phyloP scores from a whole-genome alignment of 2,888 invertebrate genomes.

The Liodrosophila aerea region DNA sequence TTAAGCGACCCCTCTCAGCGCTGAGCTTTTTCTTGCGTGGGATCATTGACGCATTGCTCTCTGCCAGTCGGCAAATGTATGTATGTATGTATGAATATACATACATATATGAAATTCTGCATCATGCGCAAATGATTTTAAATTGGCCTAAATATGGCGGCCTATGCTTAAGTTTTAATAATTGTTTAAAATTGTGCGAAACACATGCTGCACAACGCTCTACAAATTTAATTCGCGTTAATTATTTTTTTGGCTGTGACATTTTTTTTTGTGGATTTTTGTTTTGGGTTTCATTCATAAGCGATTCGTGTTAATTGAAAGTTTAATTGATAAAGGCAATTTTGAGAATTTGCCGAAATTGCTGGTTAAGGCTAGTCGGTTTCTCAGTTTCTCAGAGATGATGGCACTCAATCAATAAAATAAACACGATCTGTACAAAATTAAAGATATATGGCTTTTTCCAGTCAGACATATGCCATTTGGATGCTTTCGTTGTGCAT shows the following conservation, averaged over 20 bases:
- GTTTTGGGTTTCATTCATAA: slow-evolving; percentile 48
- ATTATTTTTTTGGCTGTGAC: slow-evolving; percentile 33
- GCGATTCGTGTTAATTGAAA: slow-evolving; percentile 47
- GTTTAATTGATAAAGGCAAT: slow-evolving; percentile 58
- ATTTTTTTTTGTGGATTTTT: slow-evolving; percentile 19
- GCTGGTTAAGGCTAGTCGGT: slow-evolving; percentile 4
- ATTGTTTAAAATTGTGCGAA: no score
- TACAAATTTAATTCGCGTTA: slow-evolving; percentile 42
- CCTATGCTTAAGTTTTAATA: slow-evolving; percentile 11
- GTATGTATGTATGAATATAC: no score
- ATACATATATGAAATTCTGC: no score
- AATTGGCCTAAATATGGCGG: slow-evolving; percentile 14
- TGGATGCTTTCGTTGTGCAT: slow-evolving; percentile 41
- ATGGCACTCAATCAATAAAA: slow-evolving; percentile 39
- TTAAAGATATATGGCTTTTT: slow-evolving; percentile 23
- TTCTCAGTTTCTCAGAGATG: slow-evolving; percentile 8
- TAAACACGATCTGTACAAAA: slow-evolving; percentile 1
- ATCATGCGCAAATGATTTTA: slow-evolving; percentile 19
- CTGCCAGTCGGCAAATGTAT: no score
- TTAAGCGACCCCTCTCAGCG: slow-evolving; percentile 30
- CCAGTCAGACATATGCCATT: no score
- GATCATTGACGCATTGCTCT: slow-evolving; percentile 17
- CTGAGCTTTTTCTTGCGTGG: slow-evolving; percentile 23
- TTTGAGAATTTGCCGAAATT: slow-evolving; percentile 43
- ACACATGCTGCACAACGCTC: no score